These are phyloP conservation scores for Calidris pygmaea DNA, from an alignment of 2,113 vertebrate species.

Conservation along the genomic window DNA sequence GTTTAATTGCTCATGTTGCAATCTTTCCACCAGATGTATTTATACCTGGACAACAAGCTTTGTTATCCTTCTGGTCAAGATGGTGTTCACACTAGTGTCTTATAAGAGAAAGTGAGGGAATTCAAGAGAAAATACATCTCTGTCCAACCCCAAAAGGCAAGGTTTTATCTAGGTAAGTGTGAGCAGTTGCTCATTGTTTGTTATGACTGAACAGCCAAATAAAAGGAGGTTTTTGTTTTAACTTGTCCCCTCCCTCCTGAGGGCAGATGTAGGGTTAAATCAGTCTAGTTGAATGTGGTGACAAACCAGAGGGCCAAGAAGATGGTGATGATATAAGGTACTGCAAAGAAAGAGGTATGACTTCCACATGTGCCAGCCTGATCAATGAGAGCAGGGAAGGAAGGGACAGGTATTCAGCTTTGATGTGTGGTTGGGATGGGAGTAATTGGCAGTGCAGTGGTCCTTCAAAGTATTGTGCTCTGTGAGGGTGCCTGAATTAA, in stretches of 20 bases:
- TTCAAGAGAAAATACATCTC: neutral
- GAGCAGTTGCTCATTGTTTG: neutral
- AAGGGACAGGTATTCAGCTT: neutral
- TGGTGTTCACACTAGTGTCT: neutral
- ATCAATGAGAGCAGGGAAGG: neutral
- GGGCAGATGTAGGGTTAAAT: neutral
- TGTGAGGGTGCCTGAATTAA: neutral
- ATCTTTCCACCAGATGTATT: neutral
- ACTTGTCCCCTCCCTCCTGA: neutral
- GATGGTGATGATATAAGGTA: accelerated
- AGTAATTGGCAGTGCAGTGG: neutral
- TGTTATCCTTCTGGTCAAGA: neutral
- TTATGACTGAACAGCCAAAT: neutral
- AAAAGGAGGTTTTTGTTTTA: neutral
- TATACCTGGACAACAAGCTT: neutral
- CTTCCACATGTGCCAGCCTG: neutral
- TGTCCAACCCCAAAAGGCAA: neutral
- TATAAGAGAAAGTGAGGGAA: neutral
- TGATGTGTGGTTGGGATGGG: neutral
- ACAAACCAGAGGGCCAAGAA: neutral
- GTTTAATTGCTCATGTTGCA: neutral
- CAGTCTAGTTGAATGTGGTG: neutral
- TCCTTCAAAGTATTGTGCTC: neutral
- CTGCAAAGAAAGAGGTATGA: neutral
- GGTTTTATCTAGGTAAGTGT: neutral